Evolutionary conservation across 2,797 vertebrate species (phyloP).

Genomic region (Notoglanidium macrostoma): DNA sequence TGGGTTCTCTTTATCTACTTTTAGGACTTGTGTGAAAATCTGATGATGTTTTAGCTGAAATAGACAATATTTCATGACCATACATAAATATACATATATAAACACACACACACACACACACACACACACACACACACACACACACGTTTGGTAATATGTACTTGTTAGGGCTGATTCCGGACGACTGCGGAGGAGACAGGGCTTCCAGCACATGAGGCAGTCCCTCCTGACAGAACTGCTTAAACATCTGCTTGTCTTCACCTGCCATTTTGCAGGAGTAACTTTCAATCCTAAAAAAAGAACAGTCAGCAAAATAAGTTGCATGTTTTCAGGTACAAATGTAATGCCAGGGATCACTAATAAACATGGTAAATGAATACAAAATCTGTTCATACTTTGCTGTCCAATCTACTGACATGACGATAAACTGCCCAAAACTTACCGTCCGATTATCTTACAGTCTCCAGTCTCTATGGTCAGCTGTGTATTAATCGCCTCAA

Average conservation of each 20-base stretch:
- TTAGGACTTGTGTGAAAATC: too few relatives aligned
- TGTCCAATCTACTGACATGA: not conserved
- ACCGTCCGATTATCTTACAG: conserved; percentile 68
- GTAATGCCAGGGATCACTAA: not conserved
- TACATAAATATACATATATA: too few relatives aligned
- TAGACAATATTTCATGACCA: too few relatives aligned
- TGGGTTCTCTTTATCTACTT: too few relatives aligned
- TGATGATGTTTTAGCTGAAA: too few relatives aligned
- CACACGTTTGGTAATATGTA: conserved; percentile 33
- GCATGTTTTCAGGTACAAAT: not conserved
- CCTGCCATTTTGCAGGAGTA: conserved; percentile 71
- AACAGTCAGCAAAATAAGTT: not conserved
- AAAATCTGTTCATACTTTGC: not conserved
- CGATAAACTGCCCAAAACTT: conserved; percentile 33
- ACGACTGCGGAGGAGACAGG: conserved; percentile 64
- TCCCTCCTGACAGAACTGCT: conserved; percentile 68
- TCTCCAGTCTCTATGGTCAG: conserved; percentile 67
- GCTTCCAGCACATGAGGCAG: conserved; percentile 65
- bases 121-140: too few relatives aligned
- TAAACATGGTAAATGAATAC: not conserved
- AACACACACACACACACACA: too few relatives aligned
- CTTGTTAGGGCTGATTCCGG: conserved; percentile 65
- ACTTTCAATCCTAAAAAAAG: conserved; percentile 63
- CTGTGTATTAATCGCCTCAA: conserved; percentile 66
- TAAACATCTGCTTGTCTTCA: conserved; percentile 71